phyloP scores from a whole-genome alignment of 2,888 invertebrate species.

The Frankliniella intonsa region DNA sequence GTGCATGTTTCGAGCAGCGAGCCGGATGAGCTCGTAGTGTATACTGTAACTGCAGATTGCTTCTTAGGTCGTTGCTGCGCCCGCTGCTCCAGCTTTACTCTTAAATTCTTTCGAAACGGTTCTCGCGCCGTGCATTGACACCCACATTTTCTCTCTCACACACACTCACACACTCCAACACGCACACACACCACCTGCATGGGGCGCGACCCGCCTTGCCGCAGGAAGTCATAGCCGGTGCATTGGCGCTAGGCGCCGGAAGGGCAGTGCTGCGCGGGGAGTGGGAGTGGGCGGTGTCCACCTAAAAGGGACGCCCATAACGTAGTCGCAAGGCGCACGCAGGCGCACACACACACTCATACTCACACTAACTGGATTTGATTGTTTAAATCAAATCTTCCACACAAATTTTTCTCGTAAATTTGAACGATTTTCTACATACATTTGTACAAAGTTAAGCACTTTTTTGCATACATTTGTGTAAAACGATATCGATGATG shows the following conservation, averaged over 20 bases:
- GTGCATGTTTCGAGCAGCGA: neutral
- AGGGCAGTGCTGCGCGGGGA: neutral
- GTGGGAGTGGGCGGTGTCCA: neutral
- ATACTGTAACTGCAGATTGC: neutral
- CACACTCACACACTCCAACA: neutral
- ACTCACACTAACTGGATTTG: neutral
- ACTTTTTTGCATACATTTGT: neutral
- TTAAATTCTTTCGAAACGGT: neutral
- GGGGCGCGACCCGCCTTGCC: neutral
- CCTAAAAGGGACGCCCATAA: neutral
- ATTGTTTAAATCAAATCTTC: too few species aligned
- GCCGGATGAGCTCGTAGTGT: neutral
- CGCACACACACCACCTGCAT: neutral
- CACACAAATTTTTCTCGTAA: too few species aligned
- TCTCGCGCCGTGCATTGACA: neutral
- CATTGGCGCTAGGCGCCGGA: neutral
- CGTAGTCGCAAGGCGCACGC: neutral
- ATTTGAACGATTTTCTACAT: too few species aligned
- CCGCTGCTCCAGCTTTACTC: neutral
- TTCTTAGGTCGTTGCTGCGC: neutral
- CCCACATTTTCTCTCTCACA: neutral
- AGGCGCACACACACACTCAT: neutral
- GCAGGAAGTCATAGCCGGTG: neutral
- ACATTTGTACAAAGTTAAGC: too few species aligned
- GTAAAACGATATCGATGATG: neutral